phyloP scores from a whole-genome alignment of 2,113 vertebrate genomes.

The Orientallactaga bullata region DNA sequence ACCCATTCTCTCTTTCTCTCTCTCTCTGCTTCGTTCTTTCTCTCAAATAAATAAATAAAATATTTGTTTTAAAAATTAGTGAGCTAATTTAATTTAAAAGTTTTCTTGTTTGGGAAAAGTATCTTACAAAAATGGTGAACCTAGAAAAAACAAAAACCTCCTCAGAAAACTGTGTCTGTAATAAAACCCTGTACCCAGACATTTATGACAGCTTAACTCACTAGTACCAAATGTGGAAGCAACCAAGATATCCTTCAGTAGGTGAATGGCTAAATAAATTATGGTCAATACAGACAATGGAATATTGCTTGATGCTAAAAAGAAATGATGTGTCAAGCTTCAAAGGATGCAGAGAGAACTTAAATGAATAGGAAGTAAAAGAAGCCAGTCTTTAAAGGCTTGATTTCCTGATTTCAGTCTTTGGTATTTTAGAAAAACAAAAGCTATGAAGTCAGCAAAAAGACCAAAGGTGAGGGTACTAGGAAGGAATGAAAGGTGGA shows the following conservation, averaged over 20 bases:
- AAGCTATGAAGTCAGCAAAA: not conserved
- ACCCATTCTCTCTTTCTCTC: too few species aligned
- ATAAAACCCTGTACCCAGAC: not conserved
- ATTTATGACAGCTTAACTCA: not conserved
- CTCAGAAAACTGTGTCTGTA: not conserved
- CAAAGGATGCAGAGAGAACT: not conserved
- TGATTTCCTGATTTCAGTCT: not conserved
- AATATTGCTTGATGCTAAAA: not conserved
- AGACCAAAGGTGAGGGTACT: not conserved
- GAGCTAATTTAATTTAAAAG: conserved; percentile 16
- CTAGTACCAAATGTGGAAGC: not conserved
- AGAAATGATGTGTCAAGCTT: not conserved
- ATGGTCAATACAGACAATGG: not conserved
- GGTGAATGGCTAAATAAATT: not conserved
- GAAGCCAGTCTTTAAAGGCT: not conserved
- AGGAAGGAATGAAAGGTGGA: not conserved
- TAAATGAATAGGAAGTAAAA: not conserved
- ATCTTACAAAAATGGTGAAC: not conserved
- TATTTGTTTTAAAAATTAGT: conserved; percentile 48
- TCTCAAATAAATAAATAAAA: too few species aligned
- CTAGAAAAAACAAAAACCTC: not conserved
- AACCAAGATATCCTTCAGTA: not conserved
- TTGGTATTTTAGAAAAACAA: not conserved
- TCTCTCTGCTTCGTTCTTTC: too few species aligned
- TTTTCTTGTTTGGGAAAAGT: conserved; percentile 16